A percentile compares a stretch with the other conserved stretches of the same genome.
Evolutionary conservation across 53 echinoderm and acorn worm genomes (phyloP).

Genomic region (Astropecten irregularis): DNA sequence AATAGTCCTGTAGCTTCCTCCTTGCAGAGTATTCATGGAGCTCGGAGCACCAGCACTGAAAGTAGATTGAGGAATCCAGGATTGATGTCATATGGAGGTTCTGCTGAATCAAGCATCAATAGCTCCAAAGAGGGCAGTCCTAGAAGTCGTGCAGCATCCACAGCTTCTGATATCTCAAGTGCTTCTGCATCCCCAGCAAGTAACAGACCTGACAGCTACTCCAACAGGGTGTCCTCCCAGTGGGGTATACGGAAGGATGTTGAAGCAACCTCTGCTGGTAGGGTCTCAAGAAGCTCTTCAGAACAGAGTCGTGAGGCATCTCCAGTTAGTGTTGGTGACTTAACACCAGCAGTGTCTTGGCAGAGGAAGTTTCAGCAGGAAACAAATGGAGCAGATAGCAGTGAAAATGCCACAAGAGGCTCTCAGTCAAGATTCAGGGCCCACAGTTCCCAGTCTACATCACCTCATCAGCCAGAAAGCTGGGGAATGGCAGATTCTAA

Average conservation of each 20-base stretch:
- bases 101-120: constrained; percentile 58
- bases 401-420: constrained; percentile 63
- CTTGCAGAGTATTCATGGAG: constrained; percentile 22
- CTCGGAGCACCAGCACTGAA: constrained; percentile 7
- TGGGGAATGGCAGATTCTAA: constrained; percentile 57
- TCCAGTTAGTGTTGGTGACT: constrained; percentile 46
- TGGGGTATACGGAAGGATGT: constrained; percentile 34
- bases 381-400: constrained; percentile 71
- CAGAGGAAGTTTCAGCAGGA: constrained; percentile 71
- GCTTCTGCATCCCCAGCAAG: constrained; percentile 44
- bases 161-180: constrained; percentile 49
- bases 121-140: constrained; percentile 67
- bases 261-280: constrained; percentile 26
- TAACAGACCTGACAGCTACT: constrained; percentile 70
- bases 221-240: constrained; percentile 59
- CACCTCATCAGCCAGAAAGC: constrained; percentile 67
- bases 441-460: constrained; percentile 71
- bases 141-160: constrained; percentile 33
- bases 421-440: constrained; percentile 63
- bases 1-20: constrained; percentile 48
- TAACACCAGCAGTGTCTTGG: constrained; percentile 51
- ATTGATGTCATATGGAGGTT: constrained; percentile 22
- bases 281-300: constrained; percentile 32
- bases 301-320: constrained; percentile 61
- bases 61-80: constrained; percentile 18